phyloP scores from a whole-genome alignment of 1,140 invertebrate genomes.

The Anastrepha ludens region DNA sequence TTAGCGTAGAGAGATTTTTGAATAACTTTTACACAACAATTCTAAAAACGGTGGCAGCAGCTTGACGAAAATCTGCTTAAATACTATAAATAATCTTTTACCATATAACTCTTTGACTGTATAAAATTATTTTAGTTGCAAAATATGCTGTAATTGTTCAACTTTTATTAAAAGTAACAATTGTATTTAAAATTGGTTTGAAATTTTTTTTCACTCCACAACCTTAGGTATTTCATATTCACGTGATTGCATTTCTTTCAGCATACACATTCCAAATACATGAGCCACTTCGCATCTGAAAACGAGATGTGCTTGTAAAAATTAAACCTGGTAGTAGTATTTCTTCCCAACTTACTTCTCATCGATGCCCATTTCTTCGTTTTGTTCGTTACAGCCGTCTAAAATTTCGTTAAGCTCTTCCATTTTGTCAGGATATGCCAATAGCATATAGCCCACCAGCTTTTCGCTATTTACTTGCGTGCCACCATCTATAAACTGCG shows the following conservation, averaged over 20 bases:
- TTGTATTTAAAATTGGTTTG: too few species aligned
- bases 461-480: slow-evolving; percentile 60
- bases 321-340: neutral
- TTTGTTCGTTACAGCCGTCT: slow-evolving; percentile 47
- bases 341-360: slow-evolving; percentile 63
- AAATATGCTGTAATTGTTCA: too few species aligned
- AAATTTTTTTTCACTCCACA: slow-evolving; percentile 60
- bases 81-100: too few species aligned
- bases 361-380: neutral
- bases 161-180: too few species aligned
- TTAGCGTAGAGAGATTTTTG: too few species aligned
- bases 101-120: too few species aligned
- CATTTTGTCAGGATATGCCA: slow-evolving; percentile 64
- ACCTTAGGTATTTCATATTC: slow-evolving; percentile 64
- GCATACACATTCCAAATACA: slow-evolving; percentile 65
- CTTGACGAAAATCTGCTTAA: too few species aligned
- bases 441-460: slow-evolving; percentile 62
- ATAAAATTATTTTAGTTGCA: too few species aligned
- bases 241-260: slow-evolving; percentile 61
- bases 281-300: slow-evolving; percentile 66
- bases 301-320: too few species aligned
- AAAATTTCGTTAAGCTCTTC: slow-evolving; percentile 54
- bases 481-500: slow-evolving; percentile 58
- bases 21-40: too few species aligned
- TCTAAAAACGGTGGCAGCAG: too few species aligned